Base-by-base conservation (phyloP, 2,113 vertebrate species). In the Rhinogobius similis region DNA sequence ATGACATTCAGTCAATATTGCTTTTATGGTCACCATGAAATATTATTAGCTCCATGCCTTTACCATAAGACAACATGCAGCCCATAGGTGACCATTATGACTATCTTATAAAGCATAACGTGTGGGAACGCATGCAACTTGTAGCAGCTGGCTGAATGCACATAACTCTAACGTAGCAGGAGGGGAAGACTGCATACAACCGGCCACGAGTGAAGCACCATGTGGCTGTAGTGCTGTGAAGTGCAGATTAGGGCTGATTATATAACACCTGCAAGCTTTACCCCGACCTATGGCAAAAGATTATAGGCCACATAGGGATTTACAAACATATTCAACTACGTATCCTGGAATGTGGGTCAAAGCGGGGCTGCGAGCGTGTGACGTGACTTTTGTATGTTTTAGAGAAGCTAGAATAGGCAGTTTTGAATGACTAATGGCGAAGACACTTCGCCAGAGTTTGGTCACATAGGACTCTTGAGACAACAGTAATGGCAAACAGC, bases 301-400 rank as follows among this genome's bases (percentile, higher is more conserved):
- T 87, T 73, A 61, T 36, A 73, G 61, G 62, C 66, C 52, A 59
- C 65, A 56, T 46, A 79, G 67, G 72, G 78, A 77, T 87, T 76
- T 86, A 53, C 59, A 65, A 66, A 65, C 52, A 67, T 56, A 53
- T 69, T 68, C 70, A 73, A 75, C 71, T 50, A 62, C 79, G 82
- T 75, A 62, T 16, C 55, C n/a, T 65, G 65, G 81, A 87, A 88
- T 86, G 70, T 87, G 81, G 85, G 77, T 87, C 75, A 84, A 16
- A 62, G 48, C 68, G 12, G 46, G 64, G 53, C 52, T 21, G 55
- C 66, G 48, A 21, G 59, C 6, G 20, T 62, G 20, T 21, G 59
- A 41, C 59, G 32, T 21, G 26, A 27, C 18, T 36, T n/a, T 3
- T 14, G 58, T n/a, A n/a, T 61, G 29, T 38, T 36, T 36, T 38